These are phyloP conservation scores for Sialis fuliginosa DNA, from an alignment of 2,888 invertebrate species.

Conservation along the genomic window DNA sequence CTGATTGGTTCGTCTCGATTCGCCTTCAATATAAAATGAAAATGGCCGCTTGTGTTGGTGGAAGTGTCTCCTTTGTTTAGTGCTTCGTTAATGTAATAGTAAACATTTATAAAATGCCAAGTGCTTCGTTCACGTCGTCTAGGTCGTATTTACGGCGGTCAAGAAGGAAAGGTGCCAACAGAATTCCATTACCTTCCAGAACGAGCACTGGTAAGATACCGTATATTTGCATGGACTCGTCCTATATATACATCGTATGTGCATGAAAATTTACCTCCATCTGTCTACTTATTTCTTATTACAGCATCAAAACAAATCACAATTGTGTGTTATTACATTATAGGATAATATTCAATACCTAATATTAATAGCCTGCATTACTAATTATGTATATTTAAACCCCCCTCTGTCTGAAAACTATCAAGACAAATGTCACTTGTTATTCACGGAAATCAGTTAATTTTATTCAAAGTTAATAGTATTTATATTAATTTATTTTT, in stretches of 20 bases:
- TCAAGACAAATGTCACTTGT: too few relatives aligned
- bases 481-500: too few relatives aligned
- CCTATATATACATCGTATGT: not conserved
- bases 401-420: too few relatives aligned
- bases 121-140: conserved; percentile 86
- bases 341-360: too few relatives aligned
- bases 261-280: too few relatives aligned
- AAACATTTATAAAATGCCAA: conserved; percentile 61
- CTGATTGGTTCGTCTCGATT: conserved; percentile 36
- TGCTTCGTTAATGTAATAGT: not conserved
- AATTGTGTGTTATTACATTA: too few relatives aligned
- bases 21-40: conserved; percentile 35
- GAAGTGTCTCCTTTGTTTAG: conserved; percentile 73
- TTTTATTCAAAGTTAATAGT: too few relatives aligned
- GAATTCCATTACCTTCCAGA: conserved; percentile 65
- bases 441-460: too few relatives aligned
- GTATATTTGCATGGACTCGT: conserved; percentile 2
- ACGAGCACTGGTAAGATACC: conserved; percentile 59
- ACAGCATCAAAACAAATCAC: too few relatives aligned
- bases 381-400: too few relatives aligned
- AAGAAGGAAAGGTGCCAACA: conserved; percentile 78
- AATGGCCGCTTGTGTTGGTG: conserved; percentile 68
- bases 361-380: too few relatives aligned
- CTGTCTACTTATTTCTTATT: too few relatives aligned
- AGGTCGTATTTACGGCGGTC: conserved; percentile 83